These are phyloP conservation scores for Drosophila pandora DNA, from an alignment of 1,140 invertebrate species.

Conservation along the genomic window DNA sequence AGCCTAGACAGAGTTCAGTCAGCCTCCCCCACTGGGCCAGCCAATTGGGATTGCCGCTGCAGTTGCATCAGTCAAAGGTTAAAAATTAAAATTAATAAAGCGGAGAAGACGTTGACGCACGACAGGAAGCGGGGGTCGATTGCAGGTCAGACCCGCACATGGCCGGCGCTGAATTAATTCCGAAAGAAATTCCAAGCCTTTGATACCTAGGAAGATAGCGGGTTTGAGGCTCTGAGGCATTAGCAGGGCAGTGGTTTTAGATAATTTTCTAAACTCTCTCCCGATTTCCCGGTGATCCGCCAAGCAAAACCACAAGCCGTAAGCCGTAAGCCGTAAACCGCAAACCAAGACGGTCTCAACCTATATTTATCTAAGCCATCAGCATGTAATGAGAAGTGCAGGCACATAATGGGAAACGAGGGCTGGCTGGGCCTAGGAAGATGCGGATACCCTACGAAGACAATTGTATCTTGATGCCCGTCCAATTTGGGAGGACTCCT, in stretches of 20 bases:
- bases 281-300: slow-evolving; percentile 12
- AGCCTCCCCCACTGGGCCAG: slow-evolving; percentile 18
- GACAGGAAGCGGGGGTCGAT: slow-evolving; percentile 72
- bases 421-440: neutral
- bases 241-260: slow-evolving; percentile 8
- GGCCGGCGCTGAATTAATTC: slow-evolving; percentile 25
- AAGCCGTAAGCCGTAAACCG: slow-evolving; percentile 20
- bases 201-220: slow-evolving; percentile 6
- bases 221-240: neutral
- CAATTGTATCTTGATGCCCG: neutral
- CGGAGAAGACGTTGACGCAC: slow-evolving; percentile 45
- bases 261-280: slow-evolving; percentile 11
- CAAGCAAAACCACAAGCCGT: slow-evolving; percentile 41
- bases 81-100: slow-evolving; percentile 75
- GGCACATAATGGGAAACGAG: slow-evolving; percentile 14
- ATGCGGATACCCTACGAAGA: slow-evolving; percentile 6
- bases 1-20: slow-evolving; percentile 44
- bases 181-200: slow-evolving; percentile 31
- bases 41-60: slow-evolving; percentile 2
- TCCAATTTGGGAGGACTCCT: neutral
- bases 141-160: slow-evolving; percentile 60
- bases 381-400: slow-evolving; percentile 30
- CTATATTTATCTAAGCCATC: slow-evolving; percentile 35
- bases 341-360: slow-evolving; percentile 30
- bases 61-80: slow-evolving; percentile 71